Conservation (phyloP, 2,113 vertebrate genomes). For the Parus major region DNA sequence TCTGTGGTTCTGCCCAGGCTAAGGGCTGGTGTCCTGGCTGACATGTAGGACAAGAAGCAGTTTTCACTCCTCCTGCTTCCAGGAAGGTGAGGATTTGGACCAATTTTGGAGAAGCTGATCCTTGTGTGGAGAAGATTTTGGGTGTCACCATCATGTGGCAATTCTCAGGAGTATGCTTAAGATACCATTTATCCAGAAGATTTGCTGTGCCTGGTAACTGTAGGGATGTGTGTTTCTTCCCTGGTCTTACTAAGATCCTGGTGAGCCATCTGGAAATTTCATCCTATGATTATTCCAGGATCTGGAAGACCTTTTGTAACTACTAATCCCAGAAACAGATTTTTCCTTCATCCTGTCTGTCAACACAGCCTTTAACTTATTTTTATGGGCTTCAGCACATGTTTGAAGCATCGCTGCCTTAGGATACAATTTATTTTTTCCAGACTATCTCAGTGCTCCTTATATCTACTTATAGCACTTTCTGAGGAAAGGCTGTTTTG, state of each 20-base stretch:
- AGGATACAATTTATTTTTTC: background rate
- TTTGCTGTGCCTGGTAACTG: background rate
- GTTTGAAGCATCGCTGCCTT: constrained; percentile 52
- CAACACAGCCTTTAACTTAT: constrained; percentile 59
- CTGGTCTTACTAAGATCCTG: background rate
- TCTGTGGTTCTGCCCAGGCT: background rate
- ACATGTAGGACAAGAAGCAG: background rate
- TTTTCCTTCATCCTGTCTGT: constrained; percentile 65
- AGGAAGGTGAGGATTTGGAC: background rate
- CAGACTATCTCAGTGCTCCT: background rate
- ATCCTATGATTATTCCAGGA: constrained; percentile 23
- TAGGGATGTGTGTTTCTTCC: background rate
- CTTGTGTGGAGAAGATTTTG: background rate
- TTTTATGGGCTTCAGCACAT: constrained; percentile 53
- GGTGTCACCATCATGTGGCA: background rate
- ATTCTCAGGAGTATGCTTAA: background rate
- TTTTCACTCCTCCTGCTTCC: background rate
- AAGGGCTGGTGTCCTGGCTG: background rate
- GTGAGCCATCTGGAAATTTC: constrained; percentile 55
- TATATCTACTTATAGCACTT: background rate
- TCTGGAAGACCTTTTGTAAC: constrained; percentile 62
- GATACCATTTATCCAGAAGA: background rate
- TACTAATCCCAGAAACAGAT: constrained; percentile 68
- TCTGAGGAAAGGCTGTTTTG: background rate
- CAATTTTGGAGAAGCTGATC: background rate